Conservation (phyloP, 1,140 invertebrate species). For the Drosophila melanica region DNA sequence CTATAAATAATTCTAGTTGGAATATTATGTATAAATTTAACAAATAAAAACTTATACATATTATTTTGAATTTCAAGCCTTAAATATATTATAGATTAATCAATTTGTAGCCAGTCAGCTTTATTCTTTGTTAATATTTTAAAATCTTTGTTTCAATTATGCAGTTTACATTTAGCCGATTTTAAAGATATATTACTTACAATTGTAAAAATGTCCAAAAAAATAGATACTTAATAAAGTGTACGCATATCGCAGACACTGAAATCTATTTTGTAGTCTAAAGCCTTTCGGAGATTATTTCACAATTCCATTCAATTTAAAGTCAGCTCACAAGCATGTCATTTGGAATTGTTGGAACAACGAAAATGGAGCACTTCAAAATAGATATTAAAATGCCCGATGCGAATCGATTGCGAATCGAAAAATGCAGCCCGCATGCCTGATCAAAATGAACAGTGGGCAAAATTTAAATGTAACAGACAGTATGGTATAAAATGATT, state of each 20-base stretch:
- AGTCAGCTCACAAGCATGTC: slow-evolving; percentile 54
- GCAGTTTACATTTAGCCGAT: no score
- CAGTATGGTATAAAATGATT: slow-evolving; percentile 57
- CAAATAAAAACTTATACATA: no score
- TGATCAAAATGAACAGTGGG: slow-evolving; percentile 47
- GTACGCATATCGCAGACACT: neutral
- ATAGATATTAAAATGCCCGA: slow-evolving; percentile 51
- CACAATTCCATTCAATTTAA: slow-evolving; percentile 30
- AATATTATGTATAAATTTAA: no score
- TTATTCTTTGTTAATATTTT: no score
- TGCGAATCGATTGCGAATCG: slow-evolving; percentile 62
- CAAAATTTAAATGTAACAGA: slow-evolving; percentile 57
- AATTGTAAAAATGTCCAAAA: no score
- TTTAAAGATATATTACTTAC: no score
- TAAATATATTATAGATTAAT: no score
- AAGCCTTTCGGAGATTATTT: neutral
- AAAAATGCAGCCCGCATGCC: slow-evolving; percentile 65
- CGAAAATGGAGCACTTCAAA: slow-evolving; percentile 72
- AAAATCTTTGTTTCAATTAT: no score
- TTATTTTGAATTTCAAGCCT: no score
- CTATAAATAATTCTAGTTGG: no score
- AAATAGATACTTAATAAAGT: neutral
- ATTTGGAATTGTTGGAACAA: slow-evolving; percentile 59
- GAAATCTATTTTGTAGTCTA: neutral
- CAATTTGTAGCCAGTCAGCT: no score